These are phyloP conservation scores for Drosophila mercatorum DNA, from an alignment of 2,888 invertebrate genomes.

Conservation along the genomic window DNA sequence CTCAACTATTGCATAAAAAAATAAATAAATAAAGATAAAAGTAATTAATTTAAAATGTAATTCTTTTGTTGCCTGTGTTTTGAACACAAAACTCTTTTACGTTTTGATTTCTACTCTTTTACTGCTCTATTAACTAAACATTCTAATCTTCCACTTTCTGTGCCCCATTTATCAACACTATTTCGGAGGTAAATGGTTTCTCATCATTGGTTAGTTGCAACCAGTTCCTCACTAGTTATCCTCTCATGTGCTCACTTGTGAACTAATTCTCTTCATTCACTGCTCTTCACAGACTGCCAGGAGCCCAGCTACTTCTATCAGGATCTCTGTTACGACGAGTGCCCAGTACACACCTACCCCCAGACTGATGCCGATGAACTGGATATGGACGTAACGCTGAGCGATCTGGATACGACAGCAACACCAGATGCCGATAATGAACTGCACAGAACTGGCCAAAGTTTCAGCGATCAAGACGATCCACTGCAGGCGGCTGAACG, in stretches of 20 bases:
- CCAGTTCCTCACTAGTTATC: neutral
- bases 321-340: conserved; percentile 82
- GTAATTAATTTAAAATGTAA: conserved; percentile 12
- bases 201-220: conserved; percentile 23
- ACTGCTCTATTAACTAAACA: conserved; percentile 21
- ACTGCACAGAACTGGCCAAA: conserved; percentile 1
- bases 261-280: neutral
- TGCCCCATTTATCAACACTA: conserved; percentile 42
- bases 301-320: conserved; percentile 78
- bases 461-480: conserved; percentile 52
- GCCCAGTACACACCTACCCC: conserved; percentile 79
- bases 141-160: conserved; percentile 19
- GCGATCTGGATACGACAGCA: neutral
- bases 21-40: conserved; percentile 2
- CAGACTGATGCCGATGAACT: conserved; percentile 30
- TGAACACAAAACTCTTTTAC: conserved; percentile 16
- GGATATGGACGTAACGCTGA: conserved; percentile 7
- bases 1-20: conserved; percentile 31
- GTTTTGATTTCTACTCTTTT: conserved; percentile 4
- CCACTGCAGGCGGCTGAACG: conserved; percentile 76
- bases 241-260: neutral
- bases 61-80: conserved; percentile 50
- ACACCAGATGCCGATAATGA: neutral
- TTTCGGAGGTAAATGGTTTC: conserved; percentile 51
- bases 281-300: conserved; percentile 76